phyloP scores from a whole-genome alignment of 2,797 vertebrate genomes.

The Spinibarbus caldwelli region DNA sequence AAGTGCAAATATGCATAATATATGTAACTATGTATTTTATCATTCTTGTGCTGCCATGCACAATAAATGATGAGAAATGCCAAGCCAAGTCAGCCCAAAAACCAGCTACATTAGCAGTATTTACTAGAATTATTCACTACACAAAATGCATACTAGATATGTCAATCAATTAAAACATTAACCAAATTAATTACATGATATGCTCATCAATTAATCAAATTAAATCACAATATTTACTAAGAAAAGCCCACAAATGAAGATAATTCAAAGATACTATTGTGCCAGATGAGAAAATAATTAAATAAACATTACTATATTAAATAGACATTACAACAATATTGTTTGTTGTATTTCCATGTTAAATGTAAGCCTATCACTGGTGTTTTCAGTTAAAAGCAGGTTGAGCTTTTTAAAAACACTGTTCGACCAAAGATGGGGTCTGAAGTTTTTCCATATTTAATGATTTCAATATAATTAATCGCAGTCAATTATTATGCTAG shows the following conservation, averaged over 20 bases:
- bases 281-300: not conserved
- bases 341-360: not conserved
- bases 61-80: not conserved
- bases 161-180: not conserved
- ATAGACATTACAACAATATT: not conserved
- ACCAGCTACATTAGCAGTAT: not conserved
- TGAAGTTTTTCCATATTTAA: not conserved
- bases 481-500: not conserved
- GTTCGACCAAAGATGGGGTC: not conserved
- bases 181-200: not conserved
- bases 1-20: not conserved
- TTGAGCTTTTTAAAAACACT: not conserved
- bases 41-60: not conserved
- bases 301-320: not conserved
- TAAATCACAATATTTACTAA: not conserved
- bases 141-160: not conserved
- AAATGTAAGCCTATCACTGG: not conserved
- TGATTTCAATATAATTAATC: not conserved
- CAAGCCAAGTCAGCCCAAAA: not conserved
- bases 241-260: not conserved
- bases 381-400: not conserved
- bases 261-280: not conserved
- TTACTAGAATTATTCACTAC: not conserved
- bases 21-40: not conserved
- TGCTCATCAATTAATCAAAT: not conserved